Base-by-base conservation (phyloP, 2,888 invertebrate genomes). In the Tipula lateralis region DNA sequence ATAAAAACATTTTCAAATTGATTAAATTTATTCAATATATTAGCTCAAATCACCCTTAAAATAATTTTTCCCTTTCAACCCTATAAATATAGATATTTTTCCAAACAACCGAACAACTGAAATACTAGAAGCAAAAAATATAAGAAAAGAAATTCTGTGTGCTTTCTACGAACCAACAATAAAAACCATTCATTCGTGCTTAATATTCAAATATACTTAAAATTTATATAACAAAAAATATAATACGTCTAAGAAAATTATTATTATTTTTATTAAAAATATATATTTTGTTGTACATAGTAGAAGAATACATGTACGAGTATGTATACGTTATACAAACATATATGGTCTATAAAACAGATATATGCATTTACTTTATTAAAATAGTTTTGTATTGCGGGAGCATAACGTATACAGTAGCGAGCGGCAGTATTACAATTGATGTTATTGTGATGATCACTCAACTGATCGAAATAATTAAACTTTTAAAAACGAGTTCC, bases 171-270 rank as follows among this genome's bases (percentile, higher is more conserved):
- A 66, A 66, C 24, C 66, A 24, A 66, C 66, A 66, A 66, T 66
- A 66, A 66, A 24, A 66, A 66, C 66, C 66, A 66, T 66, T 66
- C 66, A 66, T 9, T 66, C 66, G 66, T 66, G 66, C 24, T 24
- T 66, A 66, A 66, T 66, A 66, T 66, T 66, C 66, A 66, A 66
- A 66, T 66, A 66, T 66, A 66, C 66, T 66, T 66, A 66, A 66
- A 66, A 50, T 50, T 50, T 50, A 50, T 50, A 50, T 50, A 50
- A 50, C 44, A 50, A 50, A 50, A 50, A 50, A 44, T 16, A 16
- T 16, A 50, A n/a, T 50, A 50, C 44, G 44, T 50, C 44, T 50
- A 50, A 50, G 44, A 50, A 44, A 44, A 66, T 66, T 66, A 66
- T 66, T 66, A 66, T 66, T 66, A 66, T 66, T 66, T 66, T 66